Evolutionary conservation across 1,140 invertebrate species (phyloP), one percentile per base, ranked within the genome.

Genomic region (Stratiolaelaps scimitus): DNA sequence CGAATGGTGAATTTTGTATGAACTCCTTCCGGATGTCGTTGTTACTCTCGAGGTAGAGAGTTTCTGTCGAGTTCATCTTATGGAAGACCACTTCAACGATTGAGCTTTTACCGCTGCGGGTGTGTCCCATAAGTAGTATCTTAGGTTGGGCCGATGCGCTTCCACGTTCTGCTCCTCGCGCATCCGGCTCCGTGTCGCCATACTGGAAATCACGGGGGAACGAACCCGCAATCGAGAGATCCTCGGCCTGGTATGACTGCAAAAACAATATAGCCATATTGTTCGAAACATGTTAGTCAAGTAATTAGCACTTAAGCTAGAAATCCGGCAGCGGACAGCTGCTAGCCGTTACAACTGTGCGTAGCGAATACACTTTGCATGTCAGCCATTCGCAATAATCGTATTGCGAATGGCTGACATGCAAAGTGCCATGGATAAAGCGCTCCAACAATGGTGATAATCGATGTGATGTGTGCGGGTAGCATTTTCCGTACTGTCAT

Each of bases 21-120:
- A 80, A 77, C 80, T 98, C 92, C 80, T 96, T 97, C 2, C 94
- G 88, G 70, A 98, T 93, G 81, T 97, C 93, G 75, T 94, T 96
- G 66, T 94, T 99, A 70, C 91, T 94, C 77, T 98, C 95, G 44
- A 98, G 78, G 72, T 98, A 98, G n/a, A 99, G 78, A 2, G 96
- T 99, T 79, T 99, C 95, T 79, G 98, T 98, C 7, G 96, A 96
- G 13, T 93, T 95, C 89, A 98, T 98, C 81, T 99, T 98, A 74
- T 98, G 94, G 78, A 99, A 99, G 15, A 99, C 95, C 7, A 99
- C 96, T 81, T 98, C 98, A 76, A 97, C 91, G 74, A 99, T 99
- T 1, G 95, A 98, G n/a, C 94, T 97, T 78, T 99, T 99, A 67
- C 96, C 96, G 76, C 93, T 97, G 5, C 53, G 53, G 15, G 53